Evolutionary conservation across 2,888 invertebrate species (phyloP).

Genomic region (Petrolisthes cinctipes): DNA sequence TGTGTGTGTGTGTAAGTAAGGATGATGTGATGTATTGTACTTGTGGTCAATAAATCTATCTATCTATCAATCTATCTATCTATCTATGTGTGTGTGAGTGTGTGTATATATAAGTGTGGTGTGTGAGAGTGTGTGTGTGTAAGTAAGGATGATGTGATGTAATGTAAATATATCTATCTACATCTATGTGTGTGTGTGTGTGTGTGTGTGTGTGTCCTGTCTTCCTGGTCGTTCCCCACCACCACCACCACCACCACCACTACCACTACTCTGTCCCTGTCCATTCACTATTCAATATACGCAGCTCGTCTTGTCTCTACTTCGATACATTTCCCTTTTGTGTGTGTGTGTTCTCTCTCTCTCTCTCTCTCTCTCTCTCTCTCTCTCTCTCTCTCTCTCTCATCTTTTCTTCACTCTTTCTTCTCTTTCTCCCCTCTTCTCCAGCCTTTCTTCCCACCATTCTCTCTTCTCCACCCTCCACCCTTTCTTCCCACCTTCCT

Average conservation of each 20-base stretch:
- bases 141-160: neutral
- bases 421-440: neutral
- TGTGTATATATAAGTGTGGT: neutral
- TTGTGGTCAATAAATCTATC: neutral
- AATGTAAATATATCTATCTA: neutral
- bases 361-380: neutral
- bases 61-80: too few relatives aligned
- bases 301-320: too few relatives aligned
- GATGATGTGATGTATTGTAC: neutral
- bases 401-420: neutral
- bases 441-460: neutral
- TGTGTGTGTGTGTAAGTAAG: conserved; percentile 4
- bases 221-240: too few relatives aligned
- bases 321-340: too few relatives aligned
- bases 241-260: too few relatives aligned
- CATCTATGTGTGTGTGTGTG: too few relatives aligned
- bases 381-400: neutral
- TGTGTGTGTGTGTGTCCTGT: too few relatives aligned
- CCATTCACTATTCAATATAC: too few relatives aligned
- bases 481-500: neutral
- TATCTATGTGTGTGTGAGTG: too few relatives aligned
- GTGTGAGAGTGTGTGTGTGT: neutral
- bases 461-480: neutral
- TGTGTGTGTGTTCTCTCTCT: neutral
- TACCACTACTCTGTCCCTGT: too few relatives aligned